These are phyloP conservation scores for Chelonus insularis DNA, from an alignment of 1,140 invertebrate species.

Conservation along the genomic window DNA sequence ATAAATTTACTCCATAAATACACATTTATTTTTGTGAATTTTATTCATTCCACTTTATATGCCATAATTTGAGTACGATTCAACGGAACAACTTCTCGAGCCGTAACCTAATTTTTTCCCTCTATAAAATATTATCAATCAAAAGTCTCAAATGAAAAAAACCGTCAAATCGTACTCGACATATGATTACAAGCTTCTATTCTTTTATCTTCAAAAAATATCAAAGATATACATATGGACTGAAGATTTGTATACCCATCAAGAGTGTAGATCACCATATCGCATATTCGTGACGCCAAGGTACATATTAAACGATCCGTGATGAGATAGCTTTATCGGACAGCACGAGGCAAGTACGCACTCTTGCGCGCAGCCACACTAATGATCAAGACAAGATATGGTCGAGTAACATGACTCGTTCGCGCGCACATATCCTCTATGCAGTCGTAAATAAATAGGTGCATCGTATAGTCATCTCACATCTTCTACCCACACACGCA, in stretches of 20 bases:
- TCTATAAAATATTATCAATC: too few species aligned
- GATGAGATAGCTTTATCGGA: conserved; percentile 20
- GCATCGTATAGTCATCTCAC: conserved; percentile 11
- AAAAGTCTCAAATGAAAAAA: too few species aligned
- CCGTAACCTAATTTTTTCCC: too few species aligned
- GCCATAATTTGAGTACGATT: too few species aligned
- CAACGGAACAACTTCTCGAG: too few species aligned
- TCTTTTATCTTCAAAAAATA: background rate
- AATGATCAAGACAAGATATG: conserved; percentile 26
- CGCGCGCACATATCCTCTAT: background rate
- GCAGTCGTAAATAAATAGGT: conserved; percentile 32
- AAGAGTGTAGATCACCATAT: conserved; percentile 4
- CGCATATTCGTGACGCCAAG: conserved; percentile 2
- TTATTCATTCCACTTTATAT: too few species aligned
- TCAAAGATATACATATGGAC: background rate
- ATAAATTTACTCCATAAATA: too few species aligned
- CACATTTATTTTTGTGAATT: too few species aligned
- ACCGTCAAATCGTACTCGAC: too few species aligned
- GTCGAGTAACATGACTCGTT: conserved; percentile 12
- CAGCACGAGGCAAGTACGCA: conserved; percentile 1
- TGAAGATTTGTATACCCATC: conserved; percentile 9
- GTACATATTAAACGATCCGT: conserved; percentile 23
- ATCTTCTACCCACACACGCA: conserved; percentile 3
- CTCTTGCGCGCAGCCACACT: conserved; percentile 9
- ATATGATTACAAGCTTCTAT: too few species aligned